phyloP scores from a whole-genome alignment of 2,113 vertebrate species.

The Columba livia region DNA sequence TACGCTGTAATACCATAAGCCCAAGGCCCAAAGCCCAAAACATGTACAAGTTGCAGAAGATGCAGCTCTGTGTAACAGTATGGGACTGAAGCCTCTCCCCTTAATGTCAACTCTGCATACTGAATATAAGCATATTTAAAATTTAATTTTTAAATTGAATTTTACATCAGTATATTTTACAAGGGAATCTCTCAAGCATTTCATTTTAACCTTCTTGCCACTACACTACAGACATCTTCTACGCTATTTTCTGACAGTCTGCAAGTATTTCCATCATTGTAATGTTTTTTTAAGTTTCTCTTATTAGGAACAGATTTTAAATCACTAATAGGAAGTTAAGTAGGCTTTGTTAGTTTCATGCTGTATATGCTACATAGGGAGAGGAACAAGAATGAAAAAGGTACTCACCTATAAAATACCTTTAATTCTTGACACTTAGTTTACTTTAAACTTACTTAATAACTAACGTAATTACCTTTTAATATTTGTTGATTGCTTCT shows the following conservation, averaged over 20 bases:
- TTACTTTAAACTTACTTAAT: neutral
- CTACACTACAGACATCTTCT: neutral
- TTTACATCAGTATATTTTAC: neutral
- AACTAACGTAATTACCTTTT: neutral
- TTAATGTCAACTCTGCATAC: neutral
- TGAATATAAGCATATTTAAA: neutral
- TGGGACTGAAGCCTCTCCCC: neutral
- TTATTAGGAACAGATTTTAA: neutral
- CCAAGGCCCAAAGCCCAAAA: neutral
- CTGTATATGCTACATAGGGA: neutral
- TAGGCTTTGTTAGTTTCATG: neutral
- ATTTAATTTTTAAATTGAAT: neutral
- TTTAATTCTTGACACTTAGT: neutral
- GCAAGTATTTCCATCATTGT: neutral
- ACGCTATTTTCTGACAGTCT: neutral
- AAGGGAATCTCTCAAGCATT: neutral
- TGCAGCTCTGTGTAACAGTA: neutral
- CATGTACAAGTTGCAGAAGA: neutral
- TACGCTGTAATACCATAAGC: neutral
- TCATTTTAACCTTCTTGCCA: neutral
- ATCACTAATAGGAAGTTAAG: neutral
- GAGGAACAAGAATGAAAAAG: neutral
- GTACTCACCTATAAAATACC: neutral
- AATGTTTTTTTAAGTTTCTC: neutral
- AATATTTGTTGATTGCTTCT: neutral